Evolutionary conservation across 30 jellyfish, hydroid and myxozoan species (phyloP).

Genomic region (Hydra vulgaris): DNA sequence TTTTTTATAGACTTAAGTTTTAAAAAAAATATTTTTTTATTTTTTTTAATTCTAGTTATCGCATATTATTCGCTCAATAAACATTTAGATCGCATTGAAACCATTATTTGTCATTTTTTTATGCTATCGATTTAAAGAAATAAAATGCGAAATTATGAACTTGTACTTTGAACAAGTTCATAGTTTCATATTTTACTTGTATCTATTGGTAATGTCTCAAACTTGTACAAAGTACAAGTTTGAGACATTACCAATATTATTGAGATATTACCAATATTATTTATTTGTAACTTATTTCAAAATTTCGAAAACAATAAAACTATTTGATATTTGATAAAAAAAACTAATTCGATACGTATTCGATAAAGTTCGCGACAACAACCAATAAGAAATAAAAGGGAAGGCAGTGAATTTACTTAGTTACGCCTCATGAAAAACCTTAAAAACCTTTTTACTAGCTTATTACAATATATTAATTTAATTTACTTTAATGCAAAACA

Average conservation of each 20-base stretch:
- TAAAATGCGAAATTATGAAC: neutral
- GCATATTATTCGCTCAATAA: neutral
- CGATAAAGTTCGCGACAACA: neutral
- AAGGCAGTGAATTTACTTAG: neutral
- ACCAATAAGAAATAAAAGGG: neutral
- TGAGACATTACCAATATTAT: too few species aligned
- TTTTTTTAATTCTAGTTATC: neutral
- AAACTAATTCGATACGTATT: too few species aligned
- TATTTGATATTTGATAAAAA: neutral
- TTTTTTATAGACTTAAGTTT: neutral
- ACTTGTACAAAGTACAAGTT: neutral
- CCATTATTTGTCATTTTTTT: neutral
- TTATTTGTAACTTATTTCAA: too few species aligned
- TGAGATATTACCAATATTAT: neutral
- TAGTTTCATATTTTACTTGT: too few species aligned
- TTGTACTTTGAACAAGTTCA: too few species aligned
- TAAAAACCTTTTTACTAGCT: neutral
- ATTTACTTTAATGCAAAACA: neutral
- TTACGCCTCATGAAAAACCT: neutral
- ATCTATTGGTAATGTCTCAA: too few species aligned
- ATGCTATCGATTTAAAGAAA: neutral
- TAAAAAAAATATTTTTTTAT: too few species aligned
- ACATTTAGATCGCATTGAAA: neutral
- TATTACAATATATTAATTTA: neutral
- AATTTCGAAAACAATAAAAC: neutral